Evolutionary conservation across 2,888 invertebrate species (phyloP), one percentile per base, ranked within the genome.

Genomic region (Heliconius cydno): DNA sequence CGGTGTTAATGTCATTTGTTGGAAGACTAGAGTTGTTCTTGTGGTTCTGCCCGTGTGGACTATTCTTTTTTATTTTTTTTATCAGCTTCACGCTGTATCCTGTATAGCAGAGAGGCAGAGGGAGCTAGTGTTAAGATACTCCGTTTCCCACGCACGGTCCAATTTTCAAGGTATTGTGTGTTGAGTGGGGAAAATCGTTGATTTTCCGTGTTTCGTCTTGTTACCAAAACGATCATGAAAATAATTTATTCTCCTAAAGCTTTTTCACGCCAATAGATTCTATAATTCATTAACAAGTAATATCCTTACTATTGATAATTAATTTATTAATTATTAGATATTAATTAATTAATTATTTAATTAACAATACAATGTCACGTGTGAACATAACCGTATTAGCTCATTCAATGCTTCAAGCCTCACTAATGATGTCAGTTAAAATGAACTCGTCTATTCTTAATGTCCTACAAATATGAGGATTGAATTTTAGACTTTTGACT

Each of bases 351-450:
- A n/a, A 1, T 10, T 3, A 63, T 28, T 65, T 65, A 65, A 65
- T 65, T 65, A 28, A 0, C 19, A 15, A 19, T 65, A 28, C n/a
- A 67, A 15, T n/a, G n/a, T 30, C 67, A 30, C 13, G 52, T 77
- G 77, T 66, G 28, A 67, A 66, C 22, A 19, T 71, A 63, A 28
- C 75, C 52, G 73, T 66, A 77, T 41, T n/a, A 28, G 34, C 52
- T 66, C 38, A 67, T 79, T 81, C 79, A 70, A 52, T 74, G 25
- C 65, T 74, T 79, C 66, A 72, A 65, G 57, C 72, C 73, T 70
- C 77, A 71, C 38, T 77, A 79, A 78, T 52, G 66, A 77, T 70
- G 78, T 74, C 34, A 66, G 77, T 80, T 80, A 77, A 75, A 80
- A 82, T 77, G 66, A 77, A 78, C 76, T 65, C 73, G 41, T 60